Conservation (phyloP, 2,797 vertebrate species). For the Ammospiza maritima region DNA sequence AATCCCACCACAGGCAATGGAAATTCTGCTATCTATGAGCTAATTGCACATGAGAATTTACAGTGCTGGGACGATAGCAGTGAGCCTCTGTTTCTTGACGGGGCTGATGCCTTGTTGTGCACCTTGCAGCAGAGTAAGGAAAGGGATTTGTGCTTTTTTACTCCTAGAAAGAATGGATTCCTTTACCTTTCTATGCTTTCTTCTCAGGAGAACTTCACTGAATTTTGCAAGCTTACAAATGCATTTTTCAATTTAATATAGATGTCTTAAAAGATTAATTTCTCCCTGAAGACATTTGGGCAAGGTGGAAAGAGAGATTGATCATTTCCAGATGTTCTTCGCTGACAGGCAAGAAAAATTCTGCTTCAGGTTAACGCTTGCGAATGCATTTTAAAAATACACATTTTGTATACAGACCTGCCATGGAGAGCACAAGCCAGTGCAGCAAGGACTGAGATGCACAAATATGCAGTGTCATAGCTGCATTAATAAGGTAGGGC, state of each 20-base stretch:
- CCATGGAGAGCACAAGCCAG: neutral
- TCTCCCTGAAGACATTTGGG: conserved; percentile 4
- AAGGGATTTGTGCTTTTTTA: neutral
- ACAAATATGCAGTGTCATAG: neutral
- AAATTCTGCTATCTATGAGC: neutral
- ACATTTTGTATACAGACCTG: neutral
- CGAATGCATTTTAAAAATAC: neutral
- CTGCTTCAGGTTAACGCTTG: neutral
- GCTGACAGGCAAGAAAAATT: conserved; percentile 4
- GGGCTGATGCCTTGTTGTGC: neutral
- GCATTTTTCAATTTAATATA: neutral
- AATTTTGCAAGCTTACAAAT: neutral
- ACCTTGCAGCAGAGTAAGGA: neutral
- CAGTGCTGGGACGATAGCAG: neutral
- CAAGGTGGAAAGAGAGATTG: neutral
- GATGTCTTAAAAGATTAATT: conserved; percentile 41
- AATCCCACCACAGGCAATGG: neutral
- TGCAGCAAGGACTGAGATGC: neutral
- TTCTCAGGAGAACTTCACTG: neutral
- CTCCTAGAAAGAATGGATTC: neutral
- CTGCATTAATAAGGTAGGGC: neutral
- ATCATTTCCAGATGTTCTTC: conserved; percentile 42
- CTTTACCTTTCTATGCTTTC: neutral
- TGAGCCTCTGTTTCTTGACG: neutral
- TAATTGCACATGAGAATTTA: neutral